Base-by-base conservation (phyloP, 1,140 invertebrate species). In the Lerema accius region DNA sequence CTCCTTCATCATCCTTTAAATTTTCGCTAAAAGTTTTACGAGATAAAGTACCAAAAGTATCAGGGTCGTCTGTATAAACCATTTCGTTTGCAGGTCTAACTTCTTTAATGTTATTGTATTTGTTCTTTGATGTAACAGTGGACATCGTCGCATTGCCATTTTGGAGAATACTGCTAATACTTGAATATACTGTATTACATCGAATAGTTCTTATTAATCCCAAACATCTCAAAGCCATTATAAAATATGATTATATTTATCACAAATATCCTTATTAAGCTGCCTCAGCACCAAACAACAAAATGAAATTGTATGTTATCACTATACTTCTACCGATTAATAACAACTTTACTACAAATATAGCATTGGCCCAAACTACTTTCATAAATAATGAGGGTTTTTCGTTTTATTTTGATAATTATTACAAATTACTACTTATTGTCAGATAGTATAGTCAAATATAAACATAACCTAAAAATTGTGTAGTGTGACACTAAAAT, bases 41-140 rank as follows among this genome's bases (percentile, higher is more conserved):
- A 28, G 72, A 67, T 14, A 86, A 64, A 1, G 80, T 78, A 48
- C 92, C 93, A 80, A 93, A 93, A n/a, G 46, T 76, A 71, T 93
- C 91, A 6, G 92, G 92, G 74, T 93, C 91, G 51, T 82, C 84
- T 17, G 78, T 43, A 67, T 78, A 86, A n/a, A 65, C 60, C 16
- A 86, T 67, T 55, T 81, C 80, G 15, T 81, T 69, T 71, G 86
- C 80, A 19, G 76, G 82, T 78, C 67, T 84, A 19, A 63, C 72
- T 60, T 80, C 65, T 59, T 76, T 83, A 43, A 40, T 56, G 17
- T 0, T 1, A 16, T 42, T 1, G 10, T 32, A 9, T 14, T 37
- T 45, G 26, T 56, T 14, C 3, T 55, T 15, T 5, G 13, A 39
- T 55, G 1, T 4, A 40, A n/a, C 3, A 40, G 4, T 53, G 6